Evolutionary conservation across 1,140 invertebrate genomes (phyloP), one percentile per base, ranked within the genome.

Genomic region (Myzus persicae): DNA sequence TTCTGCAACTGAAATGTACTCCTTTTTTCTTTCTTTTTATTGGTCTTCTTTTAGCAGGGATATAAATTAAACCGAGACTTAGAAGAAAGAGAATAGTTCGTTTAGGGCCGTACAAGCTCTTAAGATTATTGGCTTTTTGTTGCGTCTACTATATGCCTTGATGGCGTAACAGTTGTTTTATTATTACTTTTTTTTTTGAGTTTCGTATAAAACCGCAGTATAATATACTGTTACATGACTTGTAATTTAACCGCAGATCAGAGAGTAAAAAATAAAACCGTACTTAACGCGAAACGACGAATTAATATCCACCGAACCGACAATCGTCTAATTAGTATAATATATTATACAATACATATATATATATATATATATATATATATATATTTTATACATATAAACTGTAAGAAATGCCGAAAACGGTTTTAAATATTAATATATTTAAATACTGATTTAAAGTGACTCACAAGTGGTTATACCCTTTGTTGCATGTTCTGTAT

Each of bases 21-120:
- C 67, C 36, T 76, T n/a, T 90, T 90, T 59, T 90, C 38, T 90
- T 59, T 90, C 40, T 81, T 82, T 92, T 92, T 76, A 40, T 93
- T n/a, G 76, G 81, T 84, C 44, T 93, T 93, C 81, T 46, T 93
- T 93, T 26, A 36, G 48, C 46, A 82, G 46, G 91, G 67, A 85
- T 93, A 93, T 93, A 93, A 93, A 93, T 93, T 93, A 93, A 93
- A 93, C 81, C 81, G 91, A 22, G 26, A n/a, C 91, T 40, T 31
- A 85, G 46, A 42, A 93, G 46, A 81, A 93, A 84, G 18, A 18
- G 36, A 84, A 85, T 54, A 40, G 81, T 93, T 93, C 2, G 42
- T 84, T 54, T 59, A 54, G 46, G 81, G 91, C 91, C 36, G 81
- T 54, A 84, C 91, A 85, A 93, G 91, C 91, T 93, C 46, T 93